Conservation (phyloP, 2,113 vertebrate species). For the Neodon shergylaensis region DNA sequence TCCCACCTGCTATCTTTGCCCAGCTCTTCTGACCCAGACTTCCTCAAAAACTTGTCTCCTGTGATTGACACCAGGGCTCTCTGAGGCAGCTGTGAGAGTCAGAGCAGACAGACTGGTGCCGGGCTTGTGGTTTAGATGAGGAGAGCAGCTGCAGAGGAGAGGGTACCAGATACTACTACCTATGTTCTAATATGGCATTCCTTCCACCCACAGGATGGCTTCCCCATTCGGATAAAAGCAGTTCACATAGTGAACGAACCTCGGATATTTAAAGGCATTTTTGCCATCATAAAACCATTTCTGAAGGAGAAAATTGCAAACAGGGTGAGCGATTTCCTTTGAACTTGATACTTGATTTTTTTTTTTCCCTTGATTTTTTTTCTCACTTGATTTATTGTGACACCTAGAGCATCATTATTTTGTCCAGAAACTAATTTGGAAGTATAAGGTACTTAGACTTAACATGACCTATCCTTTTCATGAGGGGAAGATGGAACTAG, state of each 20-base stretch:
- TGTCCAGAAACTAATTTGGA: conserved; percentile 6
- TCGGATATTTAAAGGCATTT: conserved; percentile 98
- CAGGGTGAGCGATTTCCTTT: conserved; percentile 89
- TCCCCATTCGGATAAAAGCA: conserved; percentile 98
- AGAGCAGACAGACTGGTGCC: neutral
- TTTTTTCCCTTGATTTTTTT: neutral
- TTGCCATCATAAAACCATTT: conserved; percentile 98
- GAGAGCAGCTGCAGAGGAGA: neutral
- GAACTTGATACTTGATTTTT: neutral
- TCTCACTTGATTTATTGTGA: neutral
- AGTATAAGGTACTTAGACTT: neutral
- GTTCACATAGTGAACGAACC: conserved; percentile 98
- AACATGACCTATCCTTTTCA: neutral
- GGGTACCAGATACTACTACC: neutral
- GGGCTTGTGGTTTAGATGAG: neutral
- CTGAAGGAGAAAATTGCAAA: conserved; percentile 99
- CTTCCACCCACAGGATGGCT: conserved; percentile 91
- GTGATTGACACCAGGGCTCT: neutral
- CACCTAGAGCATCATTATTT: neutral
- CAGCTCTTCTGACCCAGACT: neutral
- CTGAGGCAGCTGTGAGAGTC: neutral
- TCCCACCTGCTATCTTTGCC: neutral
- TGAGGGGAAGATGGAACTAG: neutral
- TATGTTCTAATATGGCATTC: conserved; percentile 54
- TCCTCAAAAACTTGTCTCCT: neutral